Conservation (phyloP, 2,113 vertebrate genomes). For the Leucopternis melanops region DNA sequence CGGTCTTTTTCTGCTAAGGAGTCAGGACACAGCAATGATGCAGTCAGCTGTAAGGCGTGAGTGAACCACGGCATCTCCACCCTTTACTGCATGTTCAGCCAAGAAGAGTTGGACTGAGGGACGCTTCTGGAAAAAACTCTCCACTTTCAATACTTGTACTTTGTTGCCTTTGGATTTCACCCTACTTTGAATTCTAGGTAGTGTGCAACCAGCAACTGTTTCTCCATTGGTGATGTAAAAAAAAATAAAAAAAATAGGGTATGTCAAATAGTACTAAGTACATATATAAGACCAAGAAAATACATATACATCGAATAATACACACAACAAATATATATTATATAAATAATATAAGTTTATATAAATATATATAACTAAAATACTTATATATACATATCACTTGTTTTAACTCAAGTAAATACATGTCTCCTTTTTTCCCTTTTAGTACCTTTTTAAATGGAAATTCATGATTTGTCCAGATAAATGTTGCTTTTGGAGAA, state of each 20-base stretch:
- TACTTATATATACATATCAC: not conserved
- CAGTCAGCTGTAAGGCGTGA: not conserved
- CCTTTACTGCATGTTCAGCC: accelerated
- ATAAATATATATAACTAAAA: not conserved
- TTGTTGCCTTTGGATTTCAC: not conserved
- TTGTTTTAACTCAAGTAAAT: not conserved
- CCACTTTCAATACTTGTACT: not conserved
- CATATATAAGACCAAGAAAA: not conserved
- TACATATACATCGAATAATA: not conserved
- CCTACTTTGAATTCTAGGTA: not conserved
- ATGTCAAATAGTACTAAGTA: not conserved
- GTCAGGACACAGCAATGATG: not conserved
- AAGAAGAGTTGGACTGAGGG: not conserved
- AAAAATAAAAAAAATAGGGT: too few species aligned
- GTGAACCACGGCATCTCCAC: not conserved
- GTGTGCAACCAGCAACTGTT: not conserved
- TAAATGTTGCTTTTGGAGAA: not conserved
- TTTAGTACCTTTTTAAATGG: not conserved
- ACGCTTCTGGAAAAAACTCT: not conserved
- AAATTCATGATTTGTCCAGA: not conserved
- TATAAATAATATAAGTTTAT: not conserved
- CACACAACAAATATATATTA: not conserved
- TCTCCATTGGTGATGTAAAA: not conserved
- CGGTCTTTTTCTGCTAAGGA: not conserved
- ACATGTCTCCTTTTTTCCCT: not conserved